These are phyloP conservation scores for Diceros bicornis DNA, from an alignment of 2,797 vertebrate genomes.

Conservation along the genomic window DNA sequence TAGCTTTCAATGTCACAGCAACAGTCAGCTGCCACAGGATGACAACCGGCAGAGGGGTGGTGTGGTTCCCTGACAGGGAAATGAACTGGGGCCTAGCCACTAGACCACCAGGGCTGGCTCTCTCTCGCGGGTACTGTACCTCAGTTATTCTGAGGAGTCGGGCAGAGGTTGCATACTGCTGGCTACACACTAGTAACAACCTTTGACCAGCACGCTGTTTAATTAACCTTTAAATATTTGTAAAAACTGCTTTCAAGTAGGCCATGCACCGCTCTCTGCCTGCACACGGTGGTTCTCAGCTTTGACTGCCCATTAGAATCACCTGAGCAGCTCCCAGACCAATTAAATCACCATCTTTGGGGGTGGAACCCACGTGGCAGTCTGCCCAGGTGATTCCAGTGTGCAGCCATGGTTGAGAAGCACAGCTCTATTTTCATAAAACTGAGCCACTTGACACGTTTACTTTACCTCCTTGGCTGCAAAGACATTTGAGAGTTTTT, in stretches of 20 bases:
- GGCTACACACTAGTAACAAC: not conserved
- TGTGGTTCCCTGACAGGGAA: too few relatives aligned
- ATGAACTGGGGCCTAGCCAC: too few relatives aligned
- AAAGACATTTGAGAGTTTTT: not conserved
- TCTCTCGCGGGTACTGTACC: not conserved
- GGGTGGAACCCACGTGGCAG: not conserved
- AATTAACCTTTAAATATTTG: not conserved
- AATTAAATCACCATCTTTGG: not conserved
- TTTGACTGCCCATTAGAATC: not conserved
- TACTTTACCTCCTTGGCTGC: not conserved
- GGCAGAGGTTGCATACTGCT: not conserved
- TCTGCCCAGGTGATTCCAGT: not conserved
- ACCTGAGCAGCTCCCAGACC: not conserved
- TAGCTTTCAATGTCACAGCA: too few relatives aligned
- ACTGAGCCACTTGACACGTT: not conserved
- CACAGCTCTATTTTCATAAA: not conserved
- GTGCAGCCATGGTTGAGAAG: not conserved
- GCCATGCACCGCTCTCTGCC: not conserved
- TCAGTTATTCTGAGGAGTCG: not conserved
- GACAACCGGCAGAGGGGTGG: too few relatives aligned
- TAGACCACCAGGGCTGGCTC: too few relatives aligned
- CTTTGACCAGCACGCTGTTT: constrained; percentile 34
- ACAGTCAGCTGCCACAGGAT: too few relatives aligned
- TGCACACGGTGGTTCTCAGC: not conserved
- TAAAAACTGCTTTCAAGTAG: not conserved